Conservation (phyloP, 2,797 vertebrate genomes). For the Gambusia yucatana region DNA sequence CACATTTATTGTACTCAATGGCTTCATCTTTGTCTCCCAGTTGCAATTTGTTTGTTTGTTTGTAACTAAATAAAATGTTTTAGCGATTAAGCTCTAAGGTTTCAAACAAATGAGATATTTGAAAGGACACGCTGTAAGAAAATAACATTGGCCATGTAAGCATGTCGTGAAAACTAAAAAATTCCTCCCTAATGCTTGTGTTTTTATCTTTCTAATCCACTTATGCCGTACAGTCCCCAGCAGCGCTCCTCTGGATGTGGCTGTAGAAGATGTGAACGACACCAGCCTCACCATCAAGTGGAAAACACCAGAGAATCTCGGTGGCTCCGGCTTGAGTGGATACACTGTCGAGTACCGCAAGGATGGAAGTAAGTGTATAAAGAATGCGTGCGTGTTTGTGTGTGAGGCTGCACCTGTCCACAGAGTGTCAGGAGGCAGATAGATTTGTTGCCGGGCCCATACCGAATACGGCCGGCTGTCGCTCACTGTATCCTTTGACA, state of each 20-base stretch:
- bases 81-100: neutral
- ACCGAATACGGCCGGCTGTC: slow-evolving; percentile 78
- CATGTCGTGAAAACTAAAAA: neutral
- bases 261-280: slow-evolving; percentile 86
- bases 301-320: slow-evolving; percentile 84
- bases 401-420: slow-evolving; percentile 76
- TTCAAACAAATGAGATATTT: neutral
- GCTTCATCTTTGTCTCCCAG: neutral
- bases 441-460: slow-evolving; percentile 59
- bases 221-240: slow-evolving; percentile 80
- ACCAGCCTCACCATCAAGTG: slow-evolving; percentile 87
- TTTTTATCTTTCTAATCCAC: neutral
- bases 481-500: slow-evolving; percentile 60
- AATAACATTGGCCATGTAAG: neutral
- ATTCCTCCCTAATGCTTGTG: neutral
- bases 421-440: slow-evolving; percentile 70
- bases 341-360: slow-evolving; percentile 90
- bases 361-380: slow-evolving; percentile 87
- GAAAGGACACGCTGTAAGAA: neutral
- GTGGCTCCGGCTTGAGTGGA: slow-evolving; percentile 84
- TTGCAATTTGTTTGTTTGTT: neutral
- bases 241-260: slow-evolving; percentile 83
- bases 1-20: neutral
- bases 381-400: slow-evolving; percentile 17
- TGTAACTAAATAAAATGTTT: neutral